Conservation (phyloP, 2,888 invertebrate species). For the Leptopilina myrica region DNA sequence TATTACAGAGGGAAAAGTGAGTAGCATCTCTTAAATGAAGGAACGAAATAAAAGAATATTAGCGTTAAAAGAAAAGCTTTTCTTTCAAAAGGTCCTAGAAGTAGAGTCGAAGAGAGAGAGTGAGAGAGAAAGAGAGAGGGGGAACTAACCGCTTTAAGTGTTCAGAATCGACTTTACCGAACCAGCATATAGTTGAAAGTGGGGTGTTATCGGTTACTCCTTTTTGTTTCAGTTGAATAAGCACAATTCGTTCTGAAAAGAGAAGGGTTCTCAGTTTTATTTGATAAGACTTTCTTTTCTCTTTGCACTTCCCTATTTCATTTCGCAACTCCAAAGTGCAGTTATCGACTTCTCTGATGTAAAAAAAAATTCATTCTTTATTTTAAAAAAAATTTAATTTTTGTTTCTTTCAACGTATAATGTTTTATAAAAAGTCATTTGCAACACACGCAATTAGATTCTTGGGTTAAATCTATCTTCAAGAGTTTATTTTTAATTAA, state of each 20-base stretch:
- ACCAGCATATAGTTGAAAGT: slow-evolving; percentile 30
- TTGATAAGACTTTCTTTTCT: slow-evolving; percentile 34
- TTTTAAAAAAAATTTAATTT: not conserved
- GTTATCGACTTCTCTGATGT: slow-evolving; percentile 1
- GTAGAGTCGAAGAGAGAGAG: not conserved
- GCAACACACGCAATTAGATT: too few relatives aligned
- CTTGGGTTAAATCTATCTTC: too few relatives aligned
- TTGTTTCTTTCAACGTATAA: too few relatives aligned
- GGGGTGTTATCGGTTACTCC: slow-evolving; percentile 33
- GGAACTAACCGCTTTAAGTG: slow-evolving; percentile 26
- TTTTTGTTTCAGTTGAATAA: slow-evolving; percentile 33
- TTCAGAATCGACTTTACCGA: slow-evolving; percentile 27
- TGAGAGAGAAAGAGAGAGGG: not conserved
- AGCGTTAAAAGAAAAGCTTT: slow-evolving; percentile 4
- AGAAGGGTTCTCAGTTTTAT: slow-evolving; percentile 33
- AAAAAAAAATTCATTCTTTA: slow-evolving; percentile 25
- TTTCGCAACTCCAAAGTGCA: slow-evolving; percentile 14
- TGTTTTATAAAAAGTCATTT: too few relatives aligned
- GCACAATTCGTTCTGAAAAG: slow-evolving; percentile 35
- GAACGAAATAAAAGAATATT: slow-evolving; percentile 1
- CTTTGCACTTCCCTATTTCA: slow-evolving; percentile 33
- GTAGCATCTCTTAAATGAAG: not conserved
- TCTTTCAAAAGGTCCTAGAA: slow-evolving; percentile 6
- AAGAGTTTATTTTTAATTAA: too few relatives aligned
- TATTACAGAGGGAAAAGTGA: not conserved